Evolutionary conservation across 37 sponge, comb jelly and placozoan genomes (phyloP), one percentile per base, ranked within the genome.

Genomic region (Cliona cf. orientalis): DNA sequence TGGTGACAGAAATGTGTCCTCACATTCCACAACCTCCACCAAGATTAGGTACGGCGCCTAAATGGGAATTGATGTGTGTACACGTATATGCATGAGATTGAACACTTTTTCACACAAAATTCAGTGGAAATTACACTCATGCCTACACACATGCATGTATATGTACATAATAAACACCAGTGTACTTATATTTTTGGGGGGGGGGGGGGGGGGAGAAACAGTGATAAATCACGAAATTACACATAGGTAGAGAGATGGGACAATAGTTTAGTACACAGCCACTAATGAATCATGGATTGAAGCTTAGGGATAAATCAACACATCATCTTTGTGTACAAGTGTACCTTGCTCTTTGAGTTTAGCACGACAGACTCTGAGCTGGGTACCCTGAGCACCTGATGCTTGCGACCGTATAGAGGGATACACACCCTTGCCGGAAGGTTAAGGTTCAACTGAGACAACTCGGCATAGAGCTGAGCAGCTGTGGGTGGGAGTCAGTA

Each of bases 361-460:
- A 98, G 92, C 2, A 95, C 92, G 33, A 94, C 93, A 32, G 94
- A 89, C 66, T 98, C 94, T 23, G 89, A 78, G 39, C 73, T 86
- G 21, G 99, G 99, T 42, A 98, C 80, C 17, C 99, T 39, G 29
- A 93, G 78, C 26, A 98, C 85, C 64, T 98, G 93, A 63, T 95
- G 96, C 23, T 34, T 58, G 62, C 73, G 28, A 29, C 46, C 67
- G 31, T 69, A 74, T 9, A 87, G 84, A 57, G 98, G 96, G 41
- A 98, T 55, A 34, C 85, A 91, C 41, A 98, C 88, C 9, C 95
- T 83, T 22, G 99, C 96, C 25, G 99, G 99, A 25, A 98, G 89
- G 83, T 95, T 96, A 19, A 98, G 84, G 69, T 96, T 98, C 26
- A 98, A 69, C 63, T 92, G 95, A 0, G 97, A 91, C 59, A 98